Conservation (phyloP, 2,797 vertebrate genomes). For the Rhincodon typus region DNA sequence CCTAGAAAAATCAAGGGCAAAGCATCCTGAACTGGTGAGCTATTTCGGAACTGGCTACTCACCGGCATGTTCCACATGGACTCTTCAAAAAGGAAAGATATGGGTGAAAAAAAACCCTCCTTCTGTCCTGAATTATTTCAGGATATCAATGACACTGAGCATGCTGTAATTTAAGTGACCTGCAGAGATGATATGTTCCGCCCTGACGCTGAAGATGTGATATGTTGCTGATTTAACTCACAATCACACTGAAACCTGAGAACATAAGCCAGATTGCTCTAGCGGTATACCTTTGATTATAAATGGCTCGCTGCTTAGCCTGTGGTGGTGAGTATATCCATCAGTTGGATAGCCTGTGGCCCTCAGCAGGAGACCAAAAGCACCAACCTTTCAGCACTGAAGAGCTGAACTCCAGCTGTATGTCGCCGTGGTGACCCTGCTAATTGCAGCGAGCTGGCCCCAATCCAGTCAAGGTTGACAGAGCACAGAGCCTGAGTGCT, state of each 20-base stretch:
- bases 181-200: not conserved
- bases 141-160: not conserved
- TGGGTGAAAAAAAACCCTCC: not conserved
- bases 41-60: not conserved
- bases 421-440: not conserved
- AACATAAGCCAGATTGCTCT: not conserved
- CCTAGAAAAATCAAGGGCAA: not conserved
- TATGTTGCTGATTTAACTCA: not conserved
- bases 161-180: too few relatives aligned
- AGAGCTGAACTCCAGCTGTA: not conserved
- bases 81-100: not conserved
- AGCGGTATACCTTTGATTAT: not conserved
- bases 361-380: not conserved
- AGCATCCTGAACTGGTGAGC: not conserved
- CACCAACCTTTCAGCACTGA: constrained; percentile 30
- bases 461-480: constrained; percentile 25
- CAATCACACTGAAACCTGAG: not conserved
- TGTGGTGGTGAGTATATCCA: constrained; percentile 7
- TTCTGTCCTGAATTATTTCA: not conserved
- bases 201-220: not conserved
- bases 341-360: not conserved
- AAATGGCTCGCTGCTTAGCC: constrained; percentile 35
- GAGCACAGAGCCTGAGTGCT: not conserved
- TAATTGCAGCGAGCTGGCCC: constrained; percentile 15
- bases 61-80: not conserved